Conservation (phyloP, 2,888 invertebrate genomes). For the Lasioglossum marginatum region DNA sequence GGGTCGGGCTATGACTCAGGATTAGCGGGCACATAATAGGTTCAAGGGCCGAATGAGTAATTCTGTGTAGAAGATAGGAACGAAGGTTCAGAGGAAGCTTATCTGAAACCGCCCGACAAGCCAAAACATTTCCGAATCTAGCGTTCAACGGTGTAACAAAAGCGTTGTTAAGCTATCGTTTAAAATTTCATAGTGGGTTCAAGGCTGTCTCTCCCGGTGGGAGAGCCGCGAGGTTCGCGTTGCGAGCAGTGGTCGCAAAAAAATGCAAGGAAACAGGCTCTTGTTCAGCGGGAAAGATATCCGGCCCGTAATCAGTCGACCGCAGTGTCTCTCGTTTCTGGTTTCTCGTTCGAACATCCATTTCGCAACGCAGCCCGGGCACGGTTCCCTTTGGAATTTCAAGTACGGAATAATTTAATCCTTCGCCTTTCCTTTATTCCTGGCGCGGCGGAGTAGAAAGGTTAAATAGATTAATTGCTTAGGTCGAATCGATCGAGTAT, state of each 20-base stretch:
- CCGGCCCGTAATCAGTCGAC: constrained; percentile 45
- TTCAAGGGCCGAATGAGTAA: constrained; percentile 1
- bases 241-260: not conserved
- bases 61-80: not conserved
- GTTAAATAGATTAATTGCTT: constrained; percentile 73
- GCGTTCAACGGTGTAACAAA: not conserved
- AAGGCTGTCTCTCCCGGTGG: not conserved
- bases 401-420: constrained; percentile 67
- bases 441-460: constrained; percentile 60
- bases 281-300: constrained; percentile 57
- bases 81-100: not conserved
- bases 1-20: not conserved
- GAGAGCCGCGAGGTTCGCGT: not conserved
- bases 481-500: constrained; percentile 70
- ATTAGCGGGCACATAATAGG: not conserved
- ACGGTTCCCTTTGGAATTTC: constrained; percentile 48
- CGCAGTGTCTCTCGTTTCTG: constrained; percentile 56
- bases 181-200: constrained; percentile 2
- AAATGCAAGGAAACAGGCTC: constrained; percentile 44
- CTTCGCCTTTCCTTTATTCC: constrained; percentile 62
- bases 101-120: not conserved
- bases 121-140: not conserved
- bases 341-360: constrained; percentile 40
- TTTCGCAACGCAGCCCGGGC: constrained; percentile 48
- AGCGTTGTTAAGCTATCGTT: not conserved